phyloP scores from a whole-genome alignment of 2,113 vertebrate genomes.

The Prietella phreatophila region DNA sequence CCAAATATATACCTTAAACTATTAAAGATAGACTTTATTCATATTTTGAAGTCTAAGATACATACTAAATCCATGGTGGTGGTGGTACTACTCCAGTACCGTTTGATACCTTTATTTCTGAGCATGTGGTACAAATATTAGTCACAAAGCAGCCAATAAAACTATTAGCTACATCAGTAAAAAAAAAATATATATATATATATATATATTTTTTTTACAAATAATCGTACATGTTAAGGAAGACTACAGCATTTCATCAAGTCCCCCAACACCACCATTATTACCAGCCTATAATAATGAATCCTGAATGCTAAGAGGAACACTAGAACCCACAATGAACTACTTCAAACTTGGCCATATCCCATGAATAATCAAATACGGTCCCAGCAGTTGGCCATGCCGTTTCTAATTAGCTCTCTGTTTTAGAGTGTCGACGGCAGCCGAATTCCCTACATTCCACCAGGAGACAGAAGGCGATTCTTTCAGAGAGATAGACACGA shows the following conservation, averaged over 20 bases:
- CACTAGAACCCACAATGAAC: constrained; percentile 26
- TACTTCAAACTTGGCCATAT: constrained; percentile 7
- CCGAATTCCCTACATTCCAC: constrained; percentile 28
- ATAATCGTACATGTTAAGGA: neutral
- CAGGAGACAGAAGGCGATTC: constrained; percentile 28
- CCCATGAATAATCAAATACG: constrained; percentile 29
- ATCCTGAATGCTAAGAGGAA: constrained; percentile 7
- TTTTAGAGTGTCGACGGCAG: constrained; percentile 22
- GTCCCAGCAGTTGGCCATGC: constrained; percentile 36
- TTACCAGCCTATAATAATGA: constrained; percentile 13
- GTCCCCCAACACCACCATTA: neutral
- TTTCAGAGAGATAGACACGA: neutral
- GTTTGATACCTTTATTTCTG: neutral
- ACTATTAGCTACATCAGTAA: neutral
- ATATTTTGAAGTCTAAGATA: too few relatives aligned
- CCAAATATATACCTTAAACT: too few relatives aligned
- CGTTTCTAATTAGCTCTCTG: constrained; percentile 42
- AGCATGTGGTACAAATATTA: neutral
- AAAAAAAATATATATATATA: too few relatives aligned
- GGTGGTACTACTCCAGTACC: neutral
- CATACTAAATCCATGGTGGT: too few relatives aligned
- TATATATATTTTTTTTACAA: too few relatives aligned
- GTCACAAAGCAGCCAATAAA: neutral
- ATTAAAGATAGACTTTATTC: too few relatives aligned
- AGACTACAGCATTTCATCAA: neutral